Conservation (phyloP, 2,797 vertebrate species). For the Hypotaenidia okinawae region DNA sequence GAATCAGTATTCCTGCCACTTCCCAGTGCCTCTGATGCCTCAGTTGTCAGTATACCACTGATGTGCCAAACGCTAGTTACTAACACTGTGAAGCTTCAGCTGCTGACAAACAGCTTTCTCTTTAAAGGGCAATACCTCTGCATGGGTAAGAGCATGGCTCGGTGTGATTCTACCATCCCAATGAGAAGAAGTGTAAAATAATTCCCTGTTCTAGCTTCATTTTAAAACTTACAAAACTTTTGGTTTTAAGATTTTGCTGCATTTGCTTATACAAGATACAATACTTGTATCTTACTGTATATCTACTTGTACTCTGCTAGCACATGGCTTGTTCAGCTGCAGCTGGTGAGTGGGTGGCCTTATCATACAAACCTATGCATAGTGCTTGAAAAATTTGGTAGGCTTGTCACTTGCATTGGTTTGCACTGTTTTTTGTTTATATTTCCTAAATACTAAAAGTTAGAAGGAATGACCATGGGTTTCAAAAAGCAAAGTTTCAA, state of each 20-base stretch:
- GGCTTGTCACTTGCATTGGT: not conserved
- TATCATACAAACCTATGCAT: not conserved
- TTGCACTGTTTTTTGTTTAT: not conserved
- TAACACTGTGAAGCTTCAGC: not conserved
- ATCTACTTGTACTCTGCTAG: constrained; percentile 22
- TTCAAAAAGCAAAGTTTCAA: not conserved
- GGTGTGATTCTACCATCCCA: not conserved
- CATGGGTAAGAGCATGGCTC: not conserved
- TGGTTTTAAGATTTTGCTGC: not conserved
- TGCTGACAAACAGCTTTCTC: not conserved
- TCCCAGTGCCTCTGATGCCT: not conserved
- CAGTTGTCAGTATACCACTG: not conserved
- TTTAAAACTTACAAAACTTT: not conserved
- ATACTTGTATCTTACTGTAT: not conserved
- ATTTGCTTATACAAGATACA: not conserved
- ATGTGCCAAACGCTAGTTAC: not conserved
- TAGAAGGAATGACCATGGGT: not conserved
- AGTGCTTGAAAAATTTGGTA: not conserved
- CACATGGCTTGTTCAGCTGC: constrained; percentile 48
- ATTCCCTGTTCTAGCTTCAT: not conserved
- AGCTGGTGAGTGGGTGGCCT: constrained; percentile 65
- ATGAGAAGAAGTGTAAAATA: not conserved
- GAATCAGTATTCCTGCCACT: constrained; percentile 28
- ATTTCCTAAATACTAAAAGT: not conserved
- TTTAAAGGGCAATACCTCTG: not conserved